These are phyloP conservation scores for Pedionomus torquatus DNA, from an alignment of 2,113 vertebrate species.

Conservation along the genomic window DNA sequence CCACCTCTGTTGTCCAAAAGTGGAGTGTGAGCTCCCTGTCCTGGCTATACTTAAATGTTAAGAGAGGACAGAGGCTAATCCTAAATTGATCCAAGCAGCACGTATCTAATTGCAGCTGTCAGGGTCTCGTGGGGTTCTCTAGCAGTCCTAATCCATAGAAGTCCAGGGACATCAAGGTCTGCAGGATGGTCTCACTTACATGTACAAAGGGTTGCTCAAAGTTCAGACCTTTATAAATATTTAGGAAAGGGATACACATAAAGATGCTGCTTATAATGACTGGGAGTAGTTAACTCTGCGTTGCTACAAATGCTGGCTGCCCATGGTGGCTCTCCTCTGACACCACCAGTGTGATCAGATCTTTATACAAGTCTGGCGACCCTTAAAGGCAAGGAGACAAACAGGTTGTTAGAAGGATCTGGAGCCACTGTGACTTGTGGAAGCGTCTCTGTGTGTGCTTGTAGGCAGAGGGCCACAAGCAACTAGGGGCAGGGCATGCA, in stretches of 20 bases:
- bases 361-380: background rate
- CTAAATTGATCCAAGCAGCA: background rate
- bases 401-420: background rate
- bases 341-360: background rate
- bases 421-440: fast-evolving
- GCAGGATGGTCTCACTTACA: background rate
- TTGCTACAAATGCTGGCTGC: background rate
- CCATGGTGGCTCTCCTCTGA: fast-evolving
- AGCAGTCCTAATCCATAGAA: background rate
- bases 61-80: background rate
- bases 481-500: fast-evolving
- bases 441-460: fast-evolving
- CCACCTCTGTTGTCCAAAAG: background rate
- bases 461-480: background rate
- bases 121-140: background rate
- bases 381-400: background rate
- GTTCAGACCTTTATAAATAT: background rate
- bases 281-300: background rate
- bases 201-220: background rate
- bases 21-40: background rate
- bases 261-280: background rate
- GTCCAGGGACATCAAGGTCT: background rate
- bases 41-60: background rate
- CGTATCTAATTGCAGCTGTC: background rate
- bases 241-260: background rate